Evolutionary conservation across 2,113 vertebrate species (phyloP).

Genomic region (Poecilia latipinna): DNA sequence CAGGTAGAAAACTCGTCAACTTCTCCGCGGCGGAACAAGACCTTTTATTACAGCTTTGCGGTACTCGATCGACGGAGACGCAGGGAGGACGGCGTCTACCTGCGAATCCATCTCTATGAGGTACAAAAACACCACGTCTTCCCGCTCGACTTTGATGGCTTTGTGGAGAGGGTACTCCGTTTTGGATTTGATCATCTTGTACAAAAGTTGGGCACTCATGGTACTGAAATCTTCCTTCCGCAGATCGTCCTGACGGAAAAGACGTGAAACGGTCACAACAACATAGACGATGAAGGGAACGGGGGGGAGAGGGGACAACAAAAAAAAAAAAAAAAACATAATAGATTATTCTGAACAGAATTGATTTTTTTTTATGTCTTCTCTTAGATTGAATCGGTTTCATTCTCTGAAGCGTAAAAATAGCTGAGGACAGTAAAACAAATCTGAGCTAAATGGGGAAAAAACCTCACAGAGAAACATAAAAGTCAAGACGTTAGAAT

Average conservation of each 20-base stretch:
- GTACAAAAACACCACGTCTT: conserved; percentile 97
- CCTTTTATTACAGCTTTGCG: too few species aligned
- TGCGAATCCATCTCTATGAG: conserved; percentile 98
- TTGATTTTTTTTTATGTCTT: not conserved
- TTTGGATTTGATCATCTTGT: conserved; percentile 99
- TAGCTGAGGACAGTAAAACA: not conserved
- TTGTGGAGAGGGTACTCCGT: conserved; percentile 96
- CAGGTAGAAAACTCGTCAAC: not conserved
- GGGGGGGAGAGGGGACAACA: too few species aligned
- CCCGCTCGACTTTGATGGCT: conserved; percentile 96
- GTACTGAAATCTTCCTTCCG: conserved; percentile 97
- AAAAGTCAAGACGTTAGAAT: not conserved
- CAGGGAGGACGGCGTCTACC: conserved; percentile 72
- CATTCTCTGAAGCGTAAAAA: not conserved
- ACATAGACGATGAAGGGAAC: too few species aligned
- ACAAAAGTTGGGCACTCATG: conserved; percentile 95
- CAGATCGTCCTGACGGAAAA: conserved; percentile 87
- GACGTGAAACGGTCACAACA: not conserved
- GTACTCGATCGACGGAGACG: too few species aligned
- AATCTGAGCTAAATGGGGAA: too few species aligned
- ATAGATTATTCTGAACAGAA: not conserved
- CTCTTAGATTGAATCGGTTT: too few species aligned
- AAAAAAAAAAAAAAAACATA: not conserved
- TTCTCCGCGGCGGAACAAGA: not conserved
- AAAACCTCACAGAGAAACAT: too few species aligned